Percentiles rank a stretch among this genome's conserved stretches.
phyloP scores from a whole-genome alignment of 2,888 invertebrate genomes.

The Pterostichus madidus region DNA sequence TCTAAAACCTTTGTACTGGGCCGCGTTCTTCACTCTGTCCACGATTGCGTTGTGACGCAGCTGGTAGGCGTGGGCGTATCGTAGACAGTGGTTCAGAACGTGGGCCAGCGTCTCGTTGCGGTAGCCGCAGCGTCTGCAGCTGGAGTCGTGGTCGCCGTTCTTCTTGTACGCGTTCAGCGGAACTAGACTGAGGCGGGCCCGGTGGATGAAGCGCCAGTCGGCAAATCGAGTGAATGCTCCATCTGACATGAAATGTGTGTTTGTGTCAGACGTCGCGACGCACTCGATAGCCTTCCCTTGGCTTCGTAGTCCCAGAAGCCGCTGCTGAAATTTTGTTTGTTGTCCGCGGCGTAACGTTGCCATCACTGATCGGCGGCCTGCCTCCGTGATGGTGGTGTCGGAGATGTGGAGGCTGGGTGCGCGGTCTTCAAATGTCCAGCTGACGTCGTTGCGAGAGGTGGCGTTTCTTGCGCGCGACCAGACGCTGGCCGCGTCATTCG shows the following conservation, averaged over 20 bases:
- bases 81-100: conserved; percentile 73
- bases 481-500: conserved; percentile 62
- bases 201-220: conserved; percentile 75
- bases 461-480: conserved; percentile 70
- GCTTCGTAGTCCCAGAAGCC: background rate
- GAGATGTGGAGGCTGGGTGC: conserved; percentile 70
- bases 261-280: conserved; percentile 29
- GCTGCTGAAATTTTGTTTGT: background rate
- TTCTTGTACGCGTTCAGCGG: conserved; percentile 70
- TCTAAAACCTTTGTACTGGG: too few species aligned
- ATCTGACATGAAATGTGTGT: conserved; percentile 71
- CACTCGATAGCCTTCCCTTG: conserved; percentile 46
- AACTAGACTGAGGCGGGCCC: conserved; percentile 72
- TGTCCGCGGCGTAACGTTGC: background rate
- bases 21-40: background rate
- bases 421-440: conserved; percentile 56
- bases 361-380: conserved; percentile 55
- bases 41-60: conserved; percentile 69
- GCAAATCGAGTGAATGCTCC: conserved; percentile 72
- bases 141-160: conserved; percentile 17
- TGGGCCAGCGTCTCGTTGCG: conserved; percentile 73
- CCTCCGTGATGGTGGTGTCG: conserved; percentile 71
- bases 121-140: conserved; percentile 63
- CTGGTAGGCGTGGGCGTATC: conserved; percentile 71
- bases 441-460: conserved; percentile 68